Conservation (phyloP, 2,888 invertebrate species). For the Cataglyphis altisquamis region DNA sequence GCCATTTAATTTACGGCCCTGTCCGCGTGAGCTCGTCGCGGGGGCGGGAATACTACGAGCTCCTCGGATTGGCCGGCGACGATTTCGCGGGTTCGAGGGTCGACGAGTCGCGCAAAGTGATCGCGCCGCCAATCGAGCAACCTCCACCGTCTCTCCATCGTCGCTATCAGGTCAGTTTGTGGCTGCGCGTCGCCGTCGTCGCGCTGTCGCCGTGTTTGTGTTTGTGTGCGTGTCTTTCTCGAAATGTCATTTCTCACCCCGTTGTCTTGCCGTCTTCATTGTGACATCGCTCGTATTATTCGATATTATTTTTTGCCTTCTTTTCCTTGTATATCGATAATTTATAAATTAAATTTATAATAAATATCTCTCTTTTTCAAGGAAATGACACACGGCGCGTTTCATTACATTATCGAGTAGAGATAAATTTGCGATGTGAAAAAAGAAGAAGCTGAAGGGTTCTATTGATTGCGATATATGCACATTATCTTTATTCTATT, state of each 20-base stretch:
- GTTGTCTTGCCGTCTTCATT: neutral
- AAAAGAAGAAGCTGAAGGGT: neutral
- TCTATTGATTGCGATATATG: too few species aligned
- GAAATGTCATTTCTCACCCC: neutral
- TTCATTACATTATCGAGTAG: neutral
- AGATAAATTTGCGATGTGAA: neutral
- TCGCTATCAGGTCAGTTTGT: slow-evolving; percentile 69
- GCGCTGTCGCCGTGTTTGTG: too few species aligned
- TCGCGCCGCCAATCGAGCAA: slow-evolving; percentile 67
- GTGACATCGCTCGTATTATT: slow-evolving; percentile 35
- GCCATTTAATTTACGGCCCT: slow-evolving; percentile 58
- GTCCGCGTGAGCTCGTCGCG: slow-evolving; percentile 57
- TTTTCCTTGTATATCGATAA: neutral
- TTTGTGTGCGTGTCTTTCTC: neutral
- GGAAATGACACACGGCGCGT: neutral
- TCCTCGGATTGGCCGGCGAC: slow-evolving; percentile 67
- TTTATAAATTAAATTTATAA: slow-evolving; percentile 2
- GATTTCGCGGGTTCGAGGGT: slow-evolving; percentile 74
- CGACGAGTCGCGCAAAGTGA: slow-evolving; percentile 66
- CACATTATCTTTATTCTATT: too few species aligned
- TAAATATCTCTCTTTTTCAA: neutral
- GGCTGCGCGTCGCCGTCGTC: slow-evolving; percentile 67
- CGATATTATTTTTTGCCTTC: slow-evolving; percentile 6
- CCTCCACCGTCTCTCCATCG: slow-evolving; percentile 43
- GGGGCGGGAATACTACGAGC: slow-evolving; percentile 56